A percentile compares a stretch with the other conserved stretches of the same genome.
phyloP scores from a whole-genome alignment of 1,140 invertebrate species.

The Hylyphantes graminicola region DNA sequence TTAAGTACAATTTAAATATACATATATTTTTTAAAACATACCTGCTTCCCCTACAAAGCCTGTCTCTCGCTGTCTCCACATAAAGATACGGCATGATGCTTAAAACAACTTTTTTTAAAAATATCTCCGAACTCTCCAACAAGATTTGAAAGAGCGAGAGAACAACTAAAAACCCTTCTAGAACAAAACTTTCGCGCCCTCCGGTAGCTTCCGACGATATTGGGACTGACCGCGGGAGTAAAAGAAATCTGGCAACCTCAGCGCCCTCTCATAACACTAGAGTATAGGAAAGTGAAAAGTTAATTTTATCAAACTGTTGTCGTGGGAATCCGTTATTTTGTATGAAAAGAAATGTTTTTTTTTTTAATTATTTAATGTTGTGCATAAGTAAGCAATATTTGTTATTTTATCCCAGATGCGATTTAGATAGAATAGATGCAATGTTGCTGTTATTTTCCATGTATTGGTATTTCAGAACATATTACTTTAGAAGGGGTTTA shows the following conservation, averaged over 20 bases:
- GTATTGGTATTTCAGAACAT: too few species aligned
- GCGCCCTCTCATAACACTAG: slow-evolving; percentile 46
- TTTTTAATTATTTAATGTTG: not conserved
- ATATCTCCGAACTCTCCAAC: not conserved
- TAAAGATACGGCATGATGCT: slow-evolving; percentile 48
- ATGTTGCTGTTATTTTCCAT: too few species aligned
- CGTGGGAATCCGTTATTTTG: not conserved
- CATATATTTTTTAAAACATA: not conserved
- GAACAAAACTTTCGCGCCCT: not conserved
- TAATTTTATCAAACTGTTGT: not conserved
- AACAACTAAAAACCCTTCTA: not conserved
- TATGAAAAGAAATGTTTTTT: not conserved
- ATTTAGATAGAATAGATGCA: too few species aligned
- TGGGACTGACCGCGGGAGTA: not conserved
- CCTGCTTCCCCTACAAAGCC: slow-evolving; percentile 53
- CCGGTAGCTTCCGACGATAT: not conserved
- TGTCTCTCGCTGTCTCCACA: slow-evolving; percentile 49
- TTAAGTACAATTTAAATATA: too few species aligned
- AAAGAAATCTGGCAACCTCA: not conserved
- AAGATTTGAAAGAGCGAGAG: not conserved
- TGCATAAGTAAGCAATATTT: not conserved
- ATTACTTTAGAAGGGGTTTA: too few species aligned
- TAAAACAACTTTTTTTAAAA: too few species aligned
- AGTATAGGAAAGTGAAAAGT: slow-evolving; percentile 12
- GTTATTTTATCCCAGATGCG: not conserved